Conservation (phyloP, 2,113 vertebrate genomes). For the Rhinoptilus africanus region DNA sequence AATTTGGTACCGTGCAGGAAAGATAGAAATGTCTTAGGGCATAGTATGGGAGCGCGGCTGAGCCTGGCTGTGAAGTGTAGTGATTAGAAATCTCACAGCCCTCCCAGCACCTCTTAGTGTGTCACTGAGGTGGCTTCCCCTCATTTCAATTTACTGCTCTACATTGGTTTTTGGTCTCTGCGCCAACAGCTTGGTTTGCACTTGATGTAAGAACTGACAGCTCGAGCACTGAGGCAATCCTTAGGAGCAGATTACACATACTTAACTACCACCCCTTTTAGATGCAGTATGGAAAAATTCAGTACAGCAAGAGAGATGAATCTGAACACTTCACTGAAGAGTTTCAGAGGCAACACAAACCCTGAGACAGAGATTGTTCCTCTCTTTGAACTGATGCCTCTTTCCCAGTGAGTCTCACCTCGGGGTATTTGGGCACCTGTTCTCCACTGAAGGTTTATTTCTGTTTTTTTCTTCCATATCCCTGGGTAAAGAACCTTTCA, state of each 20-base stretch:
- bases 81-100: background rate
- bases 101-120: background rate
- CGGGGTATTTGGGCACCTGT: background rate
- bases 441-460: background rate
- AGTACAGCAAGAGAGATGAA: background rate
- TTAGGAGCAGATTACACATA: background rate
- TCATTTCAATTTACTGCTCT: background rate
- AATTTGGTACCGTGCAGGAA: fast-evolving
- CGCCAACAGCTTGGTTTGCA: background rate
- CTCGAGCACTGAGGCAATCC: background rate
- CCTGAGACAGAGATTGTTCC: background rate
- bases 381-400: background rate
- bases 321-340: background rate
- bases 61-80: background rate
- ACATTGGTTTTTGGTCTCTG: background rate
- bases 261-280: background rate
- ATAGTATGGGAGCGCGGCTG: background rate
- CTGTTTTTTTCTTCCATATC: background rate
- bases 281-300: background rate
- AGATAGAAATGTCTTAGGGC: background rate
- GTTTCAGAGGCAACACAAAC: background rate
- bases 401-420: background rate
- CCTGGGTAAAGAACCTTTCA: background rate
- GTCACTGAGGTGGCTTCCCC: background rate
- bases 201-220: background rate